Conservation (phyloP, 2,888 invertebrate genomes). For the Sisyra terminalis region DNA sequence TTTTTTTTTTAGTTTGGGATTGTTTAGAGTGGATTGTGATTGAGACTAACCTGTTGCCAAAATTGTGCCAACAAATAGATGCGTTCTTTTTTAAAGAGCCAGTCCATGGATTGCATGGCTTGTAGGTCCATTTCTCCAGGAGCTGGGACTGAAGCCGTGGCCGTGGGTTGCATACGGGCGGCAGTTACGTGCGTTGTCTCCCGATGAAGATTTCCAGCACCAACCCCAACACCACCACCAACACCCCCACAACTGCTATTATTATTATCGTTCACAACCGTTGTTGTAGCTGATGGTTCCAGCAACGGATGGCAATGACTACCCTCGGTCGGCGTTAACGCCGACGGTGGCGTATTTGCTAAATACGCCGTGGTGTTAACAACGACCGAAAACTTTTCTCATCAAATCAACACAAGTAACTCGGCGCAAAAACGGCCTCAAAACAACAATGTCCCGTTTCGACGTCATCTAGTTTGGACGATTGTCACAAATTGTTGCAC, state of each 20-base stretch:
- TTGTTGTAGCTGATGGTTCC: neutral
- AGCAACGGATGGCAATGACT: slow-evolving; percentile 1
- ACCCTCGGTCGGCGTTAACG: slow-evolving; percentile 6
- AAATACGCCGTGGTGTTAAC: slow-evolving; percentile 8
- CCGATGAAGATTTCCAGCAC: neutral
- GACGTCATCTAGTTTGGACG: no score
- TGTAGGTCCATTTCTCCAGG: slow-evolving; percentile 80
- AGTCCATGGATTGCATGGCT: slow-evolving; percentile 92
- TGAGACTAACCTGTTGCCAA: slow-evolving; percentile 84
- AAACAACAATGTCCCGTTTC: no score
- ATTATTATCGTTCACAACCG: no score
- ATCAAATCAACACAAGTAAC: neutral
- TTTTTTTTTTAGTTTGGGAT: no score
- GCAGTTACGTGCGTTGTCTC: slow-evolving; percentile 11
- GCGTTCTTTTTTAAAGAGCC: slow-evolving; percentile 91
- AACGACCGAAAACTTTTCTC: no score
- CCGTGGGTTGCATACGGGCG: slow-evolving; percentile 59
- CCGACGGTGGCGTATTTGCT: slow-evolving; percentile 7
- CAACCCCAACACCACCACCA: neutral
- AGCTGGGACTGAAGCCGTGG: slow-evolving; percentile 52
- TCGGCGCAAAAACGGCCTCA: neutral
- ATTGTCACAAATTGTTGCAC: no score
- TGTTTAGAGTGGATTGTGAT: neutral
- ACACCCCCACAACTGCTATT: neutral
- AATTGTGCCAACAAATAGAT: slow-evolving; percentile 88